phyloP scores from a whole-genome alignment of 2,888 invertebrate species.

The Oligia latruncula region DNA sequence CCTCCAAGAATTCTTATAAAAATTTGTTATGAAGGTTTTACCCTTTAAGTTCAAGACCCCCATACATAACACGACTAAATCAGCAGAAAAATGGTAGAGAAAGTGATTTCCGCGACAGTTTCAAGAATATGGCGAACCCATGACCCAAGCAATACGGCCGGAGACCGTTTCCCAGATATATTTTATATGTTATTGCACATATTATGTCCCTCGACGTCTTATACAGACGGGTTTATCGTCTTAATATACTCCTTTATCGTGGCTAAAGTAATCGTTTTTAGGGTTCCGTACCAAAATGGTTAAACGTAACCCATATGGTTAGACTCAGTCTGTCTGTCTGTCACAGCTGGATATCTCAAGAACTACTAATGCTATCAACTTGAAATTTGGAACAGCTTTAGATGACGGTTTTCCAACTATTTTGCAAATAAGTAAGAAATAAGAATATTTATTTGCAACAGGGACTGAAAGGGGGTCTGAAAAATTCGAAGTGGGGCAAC shows the following conservation, averaged over 20 bases:
- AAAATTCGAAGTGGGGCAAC: too few species aligned
- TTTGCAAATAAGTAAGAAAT: too few species aligned
- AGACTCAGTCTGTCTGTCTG: too few species aligned
- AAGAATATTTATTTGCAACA: too few species aligned
- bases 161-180: slow-evolving; percentile 51
- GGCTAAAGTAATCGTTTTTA: slow-evolving; percentile 57
- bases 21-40: slow-evolving; percentile 26
- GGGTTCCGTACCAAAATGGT: too few species aligned
- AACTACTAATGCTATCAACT: too few species aligned
- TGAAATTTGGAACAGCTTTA: too few species aligned
- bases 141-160: slow-evolving; percentile 47
- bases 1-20: slow-evolving; percentile 27
- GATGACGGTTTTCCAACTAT: too few species aligned
- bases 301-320: too few species aligned
- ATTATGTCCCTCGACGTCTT: slow-evolving; percentile 55
- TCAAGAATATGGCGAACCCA: slow-evolving; percentile 46
- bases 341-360: too few species aligned
- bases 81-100: slow-evolving; percentile 47
- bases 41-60: slow-evolving; percentile 47
- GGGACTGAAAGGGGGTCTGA: too few species aligned
- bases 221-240: slow-evolving; percentile 62
- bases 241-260: slow-evolving; percentile 65
- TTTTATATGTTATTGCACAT: slow-evolving; percentile 66
- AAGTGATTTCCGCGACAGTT: slow-evolving; percentile 58
- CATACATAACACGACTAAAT: slow-evolving; percentile 46